Evolutionary conservation across 2,888 invertebrate species (phyloP).

Genomic region (Agrochola lota): DNA sequence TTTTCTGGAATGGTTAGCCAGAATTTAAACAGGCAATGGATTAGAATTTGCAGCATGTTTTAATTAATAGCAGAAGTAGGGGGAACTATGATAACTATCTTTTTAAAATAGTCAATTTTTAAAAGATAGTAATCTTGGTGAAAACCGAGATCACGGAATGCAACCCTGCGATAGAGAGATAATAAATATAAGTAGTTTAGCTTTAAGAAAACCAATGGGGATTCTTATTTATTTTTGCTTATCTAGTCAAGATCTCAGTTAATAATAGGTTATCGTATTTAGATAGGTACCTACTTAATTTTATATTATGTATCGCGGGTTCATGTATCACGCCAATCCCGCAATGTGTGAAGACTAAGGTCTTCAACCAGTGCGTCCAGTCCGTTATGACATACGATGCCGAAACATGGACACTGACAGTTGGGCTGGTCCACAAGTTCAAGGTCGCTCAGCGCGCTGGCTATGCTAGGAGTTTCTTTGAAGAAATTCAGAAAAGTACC

Average conservation of each 20-base stretch:
- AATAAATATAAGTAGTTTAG: neutral
- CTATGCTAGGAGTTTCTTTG: no score
- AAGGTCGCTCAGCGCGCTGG: no score
- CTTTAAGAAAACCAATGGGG: neutral
- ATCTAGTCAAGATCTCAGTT: neutral
- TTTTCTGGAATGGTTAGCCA: neutral
- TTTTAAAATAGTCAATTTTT: neutral
- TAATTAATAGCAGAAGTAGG: neutral
- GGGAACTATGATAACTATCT: neutral
- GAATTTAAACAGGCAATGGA: neutral
- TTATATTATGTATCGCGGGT: no score
- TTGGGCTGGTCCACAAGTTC: no score
- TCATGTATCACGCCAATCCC: no score
- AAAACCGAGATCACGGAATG: constrained; percentile 1
- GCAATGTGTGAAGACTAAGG: no score
- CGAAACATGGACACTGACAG: no score
- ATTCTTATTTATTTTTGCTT: neutral
- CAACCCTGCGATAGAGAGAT: neutral
- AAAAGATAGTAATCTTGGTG: no score
- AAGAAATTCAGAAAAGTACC: no score
- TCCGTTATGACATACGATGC: no score
- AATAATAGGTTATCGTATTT: neutral
- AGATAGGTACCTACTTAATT: no score
- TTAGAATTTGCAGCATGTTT: constrained; percentile 9
- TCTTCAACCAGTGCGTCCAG: no score